phyloP scores from a whole-genome alignment of 2,888 invertebrate species.

The Hyppa rectilinea region DNA sequence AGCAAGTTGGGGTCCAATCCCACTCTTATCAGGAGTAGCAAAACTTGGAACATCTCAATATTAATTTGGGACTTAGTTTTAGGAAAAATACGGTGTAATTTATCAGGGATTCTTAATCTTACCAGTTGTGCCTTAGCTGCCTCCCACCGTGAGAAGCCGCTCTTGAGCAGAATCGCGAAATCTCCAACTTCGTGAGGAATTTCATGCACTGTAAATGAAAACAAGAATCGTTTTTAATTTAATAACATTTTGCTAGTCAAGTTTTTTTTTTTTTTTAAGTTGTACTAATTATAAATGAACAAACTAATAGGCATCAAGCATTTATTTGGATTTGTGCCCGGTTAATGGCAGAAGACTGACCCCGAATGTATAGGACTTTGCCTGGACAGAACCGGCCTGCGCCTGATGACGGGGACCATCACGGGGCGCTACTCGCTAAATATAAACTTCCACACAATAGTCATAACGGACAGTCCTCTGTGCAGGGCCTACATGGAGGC shows the following conservation, averaged over 20 bases:
- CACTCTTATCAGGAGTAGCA: background rate
- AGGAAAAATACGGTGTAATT: background rate
- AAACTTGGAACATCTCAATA: background rate
- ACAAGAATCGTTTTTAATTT: background rate
- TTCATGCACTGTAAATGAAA: constrained; percentile 94
- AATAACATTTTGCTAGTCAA: background rate
- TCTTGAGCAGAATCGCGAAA: constrained; percentile 98
- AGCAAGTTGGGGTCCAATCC: background rate
- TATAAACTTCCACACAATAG: too few relatives aligned
- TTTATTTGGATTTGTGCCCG: background rate
- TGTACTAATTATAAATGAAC: background rate
- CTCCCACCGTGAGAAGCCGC: constrained; percentile 98
- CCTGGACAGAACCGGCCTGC: too few relatives aligned
- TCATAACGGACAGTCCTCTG: too few relatives aligned
- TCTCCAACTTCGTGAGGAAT: constrained; percentile 99
- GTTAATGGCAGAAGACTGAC: background rate
- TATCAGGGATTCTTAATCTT: constrained; percentile 44
- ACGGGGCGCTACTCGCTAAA: too few relatives aligned
- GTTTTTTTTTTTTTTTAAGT: background rate
- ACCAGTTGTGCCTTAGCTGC: constrained; percentile 98
- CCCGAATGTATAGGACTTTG: background rate
- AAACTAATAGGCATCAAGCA: background rate
- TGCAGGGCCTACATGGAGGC: too few relatives aligned
- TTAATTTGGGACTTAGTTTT: background rate
- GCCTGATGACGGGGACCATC: too few relatives aligned